Conservation (phyloP, 2,888 invertebrate genomes). For the Stenurella melanura region DNA sequence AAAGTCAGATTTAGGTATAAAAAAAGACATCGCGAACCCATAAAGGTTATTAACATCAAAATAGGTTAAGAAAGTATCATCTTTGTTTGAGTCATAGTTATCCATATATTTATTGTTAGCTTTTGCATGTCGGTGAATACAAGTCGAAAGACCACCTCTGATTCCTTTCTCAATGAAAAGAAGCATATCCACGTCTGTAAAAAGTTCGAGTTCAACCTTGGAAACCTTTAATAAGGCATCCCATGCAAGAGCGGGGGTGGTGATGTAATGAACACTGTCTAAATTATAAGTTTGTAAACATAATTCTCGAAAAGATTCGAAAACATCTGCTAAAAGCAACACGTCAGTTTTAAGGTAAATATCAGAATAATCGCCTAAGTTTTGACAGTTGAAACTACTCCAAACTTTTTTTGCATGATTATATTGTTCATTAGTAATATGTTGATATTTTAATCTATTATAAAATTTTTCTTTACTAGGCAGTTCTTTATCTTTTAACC, state of each 20-base stretch:
- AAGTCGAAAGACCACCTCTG: neutral
- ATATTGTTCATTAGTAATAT: constrained; percentile 53
- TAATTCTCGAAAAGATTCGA: constrained; percentile 4
- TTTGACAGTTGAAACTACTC: constrained; percentile 38
- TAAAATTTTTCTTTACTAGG: constrained; percentile 27
- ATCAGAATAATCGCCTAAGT: constrained; percentile 44
- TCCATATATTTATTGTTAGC: constrained; percentile 16
- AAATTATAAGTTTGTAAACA: constrained; percentile 15
- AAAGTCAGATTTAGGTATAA: neutral
- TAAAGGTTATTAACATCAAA: constrained; percentile 13
- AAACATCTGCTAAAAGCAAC: constrained; percentile 30
- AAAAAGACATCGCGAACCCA: neutral
- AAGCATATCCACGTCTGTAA: neutral
- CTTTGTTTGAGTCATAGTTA: neutral
- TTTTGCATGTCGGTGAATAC: neutral
- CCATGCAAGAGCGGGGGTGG: neutral
- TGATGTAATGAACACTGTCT: constrained; percentile 4
- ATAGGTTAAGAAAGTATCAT: neutral
- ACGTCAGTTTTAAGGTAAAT: constrained; percentile 44
- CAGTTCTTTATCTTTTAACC: neutral
- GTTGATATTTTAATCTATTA: neutral
- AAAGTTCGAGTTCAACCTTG: neutral
- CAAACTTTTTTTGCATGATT: constrained; percentile 40
- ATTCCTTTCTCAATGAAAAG: constrained; percentile 1
- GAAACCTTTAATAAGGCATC: neutral